Evolutionary conservation across 2,888 invertebrate species (phyloP), one percentile per base, ranked within the genome.

Genomic region (Philopedon plagiatum): DNA sequence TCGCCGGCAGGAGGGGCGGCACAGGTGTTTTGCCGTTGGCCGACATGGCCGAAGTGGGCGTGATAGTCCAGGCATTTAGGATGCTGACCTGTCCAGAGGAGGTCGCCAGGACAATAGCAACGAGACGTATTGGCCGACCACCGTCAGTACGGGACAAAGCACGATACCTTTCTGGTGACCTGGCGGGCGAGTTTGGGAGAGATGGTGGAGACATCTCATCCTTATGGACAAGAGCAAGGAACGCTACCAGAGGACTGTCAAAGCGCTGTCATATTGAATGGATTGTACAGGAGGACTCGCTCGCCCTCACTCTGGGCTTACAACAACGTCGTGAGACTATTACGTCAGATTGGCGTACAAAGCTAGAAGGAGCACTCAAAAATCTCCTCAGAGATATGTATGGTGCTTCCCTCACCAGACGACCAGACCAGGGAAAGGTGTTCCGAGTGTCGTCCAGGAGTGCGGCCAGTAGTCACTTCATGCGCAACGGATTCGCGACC

Each of bases 341-440:
- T 39, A 21, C 18, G 8, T 4, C 60, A 1, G 19, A 8, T 1
- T 1, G 34, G 13, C 26, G 60, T 11, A 15, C 23, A 2, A 34
- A 15, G 1, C 8, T 49, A 19, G 46, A 62, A 5, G 8, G n/a
- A 5, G 8, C 46, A 19, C 41, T 62, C 9, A 62, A 29, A 23
- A 8, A 23, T 7, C 2, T 21, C 13, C 18, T 60, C 0, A 60
- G 41, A 37, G 19, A 19, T 8, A 1, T 32, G 8, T 54, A 49
- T 8, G 37, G n/a, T 2, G 9, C 37, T 1, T 5, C n/a, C 1
- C n/a, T n/a, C 4, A 1, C 37, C 1, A 37, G 37, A 37, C 21
- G 81, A 60, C 74, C 71, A 1, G 78, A 80, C 71, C 81, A 81
- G 67, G 80, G 82, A 1, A 81, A 82, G 71, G 80, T 79, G 0